These are phyloP conservation scores for Leptobrachium leishanense DNA, from an alignment of 2,113 vertebrate genomes.

Conservation along the genomic window DNA sequence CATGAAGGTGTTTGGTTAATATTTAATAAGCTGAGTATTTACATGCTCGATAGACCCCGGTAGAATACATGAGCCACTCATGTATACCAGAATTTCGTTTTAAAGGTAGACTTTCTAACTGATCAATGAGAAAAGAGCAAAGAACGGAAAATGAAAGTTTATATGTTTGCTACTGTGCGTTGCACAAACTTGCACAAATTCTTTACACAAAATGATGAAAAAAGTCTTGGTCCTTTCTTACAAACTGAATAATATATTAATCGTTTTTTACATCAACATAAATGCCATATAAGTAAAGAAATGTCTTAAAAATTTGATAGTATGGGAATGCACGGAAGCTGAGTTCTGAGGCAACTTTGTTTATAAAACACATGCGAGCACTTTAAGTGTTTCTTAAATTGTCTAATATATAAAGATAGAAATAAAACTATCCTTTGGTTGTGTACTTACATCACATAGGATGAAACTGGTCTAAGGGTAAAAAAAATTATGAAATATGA, in stretches of 20 bases:
- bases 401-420: no score
- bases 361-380: no score
- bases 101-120: conserved; percentile 29
- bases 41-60: conserved; percentile 68
- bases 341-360: no score
- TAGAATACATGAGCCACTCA: conserved; percentile 58
- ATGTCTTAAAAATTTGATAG: no score
- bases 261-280: background rate
- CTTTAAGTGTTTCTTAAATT: no score
- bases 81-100: conserved; percentile 66
- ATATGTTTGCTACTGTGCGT: conserved; percentile 1
- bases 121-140: conserved; percentile 25
- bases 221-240: background rate
- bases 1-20: conserved; percentile 70
- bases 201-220: conserved; percentile 9
- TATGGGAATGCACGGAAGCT: no score
- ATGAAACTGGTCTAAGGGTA: no score
- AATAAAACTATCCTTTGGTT: no score
- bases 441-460: no score
- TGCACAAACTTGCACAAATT: background rate
- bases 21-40: conserved; percentile 80
- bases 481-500: no score
- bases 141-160: conserved; percentile 18
- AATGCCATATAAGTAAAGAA: no score
- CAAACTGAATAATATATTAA: conserved; percentile 10